Evolutionary conservation across 2,113 vertebrate genomes (phyloP), one percentile per base, ranked within the genome.

Genomic region (Rissa tridactyla): DNA sequence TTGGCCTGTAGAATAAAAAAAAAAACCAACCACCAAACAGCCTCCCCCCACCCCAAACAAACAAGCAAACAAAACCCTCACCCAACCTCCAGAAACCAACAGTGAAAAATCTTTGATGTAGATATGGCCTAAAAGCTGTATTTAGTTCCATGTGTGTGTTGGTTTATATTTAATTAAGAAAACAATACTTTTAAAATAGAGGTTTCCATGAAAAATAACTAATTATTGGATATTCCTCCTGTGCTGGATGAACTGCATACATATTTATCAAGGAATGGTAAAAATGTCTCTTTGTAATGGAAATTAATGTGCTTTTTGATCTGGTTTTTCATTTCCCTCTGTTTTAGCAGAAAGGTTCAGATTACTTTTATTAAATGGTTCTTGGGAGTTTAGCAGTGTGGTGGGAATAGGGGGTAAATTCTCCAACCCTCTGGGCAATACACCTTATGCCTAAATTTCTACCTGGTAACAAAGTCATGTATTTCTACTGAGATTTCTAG

Each of bases 401-500:
- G 22, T 71, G 30, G 49, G 42, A 91, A 58, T 16, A 57, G 38
- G 17, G 18, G 36, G 3, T 69, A 60, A 69, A 29, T 46, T 76
- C 32, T n/a, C 25, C 40, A 42, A 20, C 65, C 70, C 54, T 62
- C 64, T 68, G 66, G 47, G 81, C 44, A 82, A 34, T 64, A 26
- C 13, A 8, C 29, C 34, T 90, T 38, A 15, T 49, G 18, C 32
- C 62, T 62, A 2, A 58, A 49, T 87, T 88, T 73, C 68, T 77
- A 44, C 34, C 54, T 10, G 9, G 21, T 72, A 83, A 54, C 46
- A 49, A 88, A 90, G 75, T 30, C 3, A 11, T 65, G 3, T 82
- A 49, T 91, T 91, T 87, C 75, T 88, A 66, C 68, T 75, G 76
- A 88, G 66, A 66, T 94, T 91, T 90, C 58, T 93, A 54, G 66